phyloP scores from a whole-genome alignment of 2,888 invertebrate species.

The Himalopsyche kuldschensis region DNA sequence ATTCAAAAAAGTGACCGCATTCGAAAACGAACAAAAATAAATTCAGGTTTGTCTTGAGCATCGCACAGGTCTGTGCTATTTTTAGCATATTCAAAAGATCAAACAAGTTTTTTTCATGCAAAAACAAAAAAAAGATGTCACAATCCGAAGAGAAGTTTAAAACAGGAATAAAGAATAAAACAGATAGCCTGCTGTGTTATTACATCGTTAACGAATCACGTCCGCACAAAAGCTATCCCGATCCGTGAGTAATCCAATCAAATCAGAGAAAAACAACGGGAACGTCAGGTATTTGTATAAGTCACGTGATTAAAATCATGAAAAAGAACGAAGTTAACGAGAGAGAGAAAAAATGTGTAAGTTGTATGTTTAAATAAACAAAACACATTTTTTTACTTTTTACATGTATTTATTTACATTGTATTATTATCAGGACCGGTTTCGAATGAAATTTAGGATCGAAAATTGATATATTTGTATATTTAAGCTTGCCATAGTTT shows the following conservation, averaged over 20 bases:
- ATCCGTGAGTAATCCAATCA: neutral
- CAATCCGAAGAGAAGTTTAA: neutral
- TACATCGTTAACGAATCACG: neutral
- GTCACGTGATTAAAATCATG: neutral
- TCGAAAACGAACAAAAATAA: no score
- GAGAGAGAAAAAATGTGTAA: neutral
- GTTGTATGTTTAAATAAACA: no score
- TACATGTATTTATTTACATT: no score
- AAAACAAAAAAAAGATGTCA: neutral
- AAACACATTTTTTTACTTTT: no score
- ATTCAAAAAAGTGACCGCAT: no score
- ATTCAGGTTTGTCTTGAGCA: no score
- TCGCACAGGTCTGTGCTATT: no score
- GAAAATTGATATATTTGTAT: no score
- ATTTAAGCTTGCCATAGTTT: no score
- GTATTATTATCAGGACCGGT: no score
- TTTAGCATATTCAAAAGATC: no score
- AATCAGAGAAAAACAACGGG: neutral
- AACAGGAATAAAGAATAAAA: neutral
- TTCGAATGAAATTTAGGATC: no score
- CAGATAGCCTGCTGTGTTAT: neutral
- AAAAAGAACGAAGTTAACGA: neutral
- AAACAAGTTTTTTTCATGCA: neutral
- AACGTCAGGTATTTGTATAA: neutral
- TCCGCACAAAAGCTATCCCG: neutral